These are phyloP conservation scores for Lepidocyrtoides sp. DNA, from an alignment of 2,888 invertebrate species.

Conservation along the genomic window DNA sequence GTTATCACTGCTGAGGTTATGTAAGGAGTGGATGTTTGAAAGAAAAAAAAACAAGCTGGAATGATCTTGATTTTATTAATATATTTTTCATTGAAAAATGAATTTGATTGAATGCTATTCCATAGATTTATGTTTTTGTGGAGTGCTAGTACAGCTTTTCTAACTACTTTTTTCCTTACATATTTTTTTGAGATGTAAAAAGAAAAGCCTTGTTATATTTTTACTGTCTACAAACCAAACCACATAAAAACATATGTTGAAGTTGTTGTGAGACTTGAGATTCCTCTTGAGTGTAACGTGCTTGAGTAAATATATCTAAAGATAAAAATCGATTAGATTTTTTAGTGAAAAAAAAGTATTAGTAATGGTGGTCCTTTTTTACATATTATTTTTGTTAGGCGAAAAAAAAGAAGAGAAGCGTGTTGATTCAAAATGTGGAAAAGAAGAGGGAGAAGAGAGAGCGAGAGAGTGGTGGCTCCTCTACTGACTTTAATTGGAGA, in stretches of 20 bases:
- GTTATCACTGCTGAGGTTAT: background rate
- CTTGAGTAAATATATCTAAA: too few species aligned
- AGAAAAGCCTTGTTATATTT: too few species aligned
- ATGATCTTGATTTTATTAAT: background rate
- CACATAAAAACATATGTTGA: background rate
- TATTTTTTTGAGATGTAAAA: too few species aligned
- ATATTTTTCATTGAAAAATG: background rate
- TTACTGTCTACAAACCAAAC: too few species aligned
- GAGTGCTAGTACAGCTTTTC: too few species aligned
- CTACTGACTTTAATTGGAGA: conserved; percentile 60
- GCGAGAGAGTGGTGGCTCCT: background rate
- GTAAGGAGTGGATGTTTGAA: background rate
- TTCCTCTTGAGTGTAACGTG: too few species aligned
- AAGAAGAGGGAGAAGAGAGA: background rate
- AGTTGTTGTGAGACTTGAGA: too few species aligned
- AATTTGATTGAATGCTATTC: background rate
- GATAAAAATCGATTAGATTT: conserved; percentile 3
- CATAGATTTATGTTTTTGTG: too few species aligned
- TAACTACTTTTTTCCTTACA: too few species aligned
- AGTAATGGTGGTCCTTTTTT: too few species aligned
- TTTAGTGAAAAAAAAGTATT: background rate
- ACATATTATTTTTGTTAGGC: background rate
- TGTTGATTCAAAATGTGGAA: conserved; percentile 5
- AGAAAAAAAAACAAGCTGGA: background rate
- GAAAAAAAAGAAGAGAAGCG: background rate